These are phyloP conservation scores for Isotomurus palustris DNA, from an alignment of 2,888 invertebrate genomes.

Conservation along the genomic window DNA sequence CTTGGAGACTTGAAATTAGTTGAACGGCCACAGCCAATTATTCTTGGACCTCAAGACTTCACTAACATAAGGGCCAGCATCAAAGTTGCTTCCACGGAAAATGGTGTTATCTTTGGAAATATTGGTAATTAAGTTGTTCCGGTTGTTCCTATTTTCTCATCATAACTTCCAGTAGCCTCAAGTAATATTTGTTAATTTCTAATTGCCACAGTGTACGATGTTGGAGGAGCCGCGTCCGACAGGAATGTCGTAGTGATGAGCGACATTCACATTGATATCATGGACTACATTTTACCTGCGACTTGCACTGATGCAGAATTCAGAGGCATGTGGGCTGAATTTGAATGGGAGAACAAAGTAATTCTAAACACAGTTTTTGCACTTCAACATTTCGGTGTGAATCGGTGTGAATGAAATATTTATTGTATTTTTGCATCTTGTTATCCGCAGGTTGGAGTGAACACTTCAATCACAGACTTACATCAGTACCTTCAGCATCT, in stretches of 20 bases:
- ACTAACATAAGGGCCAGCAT: conserved; percentile 98
- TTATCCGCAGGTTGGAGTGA: conserved; percentile 60
- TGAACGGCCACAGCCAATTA: conserved; percentile 92
- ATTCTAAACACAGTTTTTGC: no score
- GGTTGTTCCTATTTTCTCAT: no score
- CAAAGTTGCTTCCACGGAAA: conserved; percentile 99
- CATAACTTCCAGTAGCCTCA: not conserved
- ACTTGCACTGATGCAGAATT: conserved; percentile 92
- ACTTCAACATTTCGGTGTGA: not conserved
- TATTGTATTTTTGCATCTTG: not conserved
- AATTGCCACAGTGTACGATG: conserved; percentile 76
- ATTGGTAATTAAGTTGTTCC: conserved; percentile 63
- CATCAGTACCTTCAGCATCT: conserved; percentile 89
- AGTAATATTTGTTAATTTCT: conserved; percentile 13
- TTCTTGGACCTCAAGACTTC: conserved; percentile 94
- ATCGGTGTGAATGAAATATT: not conserved
- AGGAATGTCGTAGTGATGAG: conserved; percentile 96
- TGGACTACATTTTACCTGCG: conserved; percentile 98
- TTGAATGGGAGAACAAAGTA: conserved; percentile 99
- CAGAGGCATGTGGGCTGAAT: conserved; percentile 99
- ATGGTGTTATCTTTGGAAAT: conserved; percentile 98
- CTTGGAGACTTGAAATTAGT: conserved; percentile 96
- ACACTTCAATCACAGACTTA: conserved; percentile 86
- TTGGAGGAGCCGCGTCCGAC: conserved; percentile 85
- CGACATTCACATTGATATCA: conserved; percentile 99